Conservation (phyloP, 2,113 vertebrate genomes). For the cat (Felis catus) region DNA sequence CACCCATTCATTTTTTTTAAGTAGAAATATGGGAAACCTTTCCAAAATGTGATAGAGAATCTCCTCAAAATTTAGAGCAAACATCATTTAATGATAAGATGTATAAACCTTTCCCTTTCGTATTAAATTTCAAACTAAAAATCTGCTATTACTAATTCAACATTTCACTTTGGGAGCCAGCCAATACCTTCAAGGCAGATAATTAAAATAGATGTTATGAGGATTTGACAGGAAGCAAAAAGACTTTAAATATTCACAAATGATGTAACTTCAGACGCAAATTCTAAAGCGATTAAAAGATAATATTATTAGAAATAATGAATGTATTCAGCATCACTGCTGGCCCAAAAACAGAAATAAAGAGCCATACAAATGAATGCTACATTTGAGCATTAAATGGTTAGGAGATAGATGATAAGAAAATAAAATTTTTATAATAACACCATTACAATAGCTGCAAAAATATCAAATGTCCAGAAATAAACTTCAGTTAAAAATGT, state of each 20-base stretch:
- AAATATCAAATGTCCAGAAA: not conserved
- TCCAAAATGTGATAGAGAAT: not conserved
- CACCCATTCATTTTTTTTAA: not conserved
- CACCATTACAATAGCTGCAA: not conserved
- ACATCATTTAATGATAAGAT: not conserved
- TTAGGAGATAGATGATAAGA: not conserved
- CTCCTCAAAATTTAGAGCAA: not conserved
- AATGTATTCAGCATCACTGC: not conserved
- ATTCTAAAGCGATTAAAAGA: not conserved
- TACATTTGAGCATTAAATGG: not conserved
- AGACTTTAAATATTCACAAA: not conserved
- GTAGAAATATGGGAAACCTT: not conserved
- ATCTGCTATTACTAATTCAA: not conserved
- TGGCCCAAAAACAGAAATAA: not conserved
- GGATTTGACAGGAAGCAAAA: not conserved
- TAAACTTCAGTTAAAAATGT: not conserved
- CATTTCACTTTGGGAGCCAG: not conserved
- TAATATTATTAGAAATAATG: not conserved
- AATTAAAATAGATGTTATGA: not conserved
- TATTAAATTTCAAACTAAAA: not conserved
- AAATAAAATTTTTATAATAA: not conserved
- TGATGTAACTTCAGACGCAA: not conserved
- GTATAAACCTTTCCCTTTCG: not conserved
- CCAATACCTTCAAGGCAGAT: not conserved
- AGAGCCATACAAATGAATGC: not conserved